Evolutionary conservation across 1,140 invertebrate genomes (phyloP), one percentile per base, ranked within the genome.

Genomic region (Mylabris phalerata): DNA sequence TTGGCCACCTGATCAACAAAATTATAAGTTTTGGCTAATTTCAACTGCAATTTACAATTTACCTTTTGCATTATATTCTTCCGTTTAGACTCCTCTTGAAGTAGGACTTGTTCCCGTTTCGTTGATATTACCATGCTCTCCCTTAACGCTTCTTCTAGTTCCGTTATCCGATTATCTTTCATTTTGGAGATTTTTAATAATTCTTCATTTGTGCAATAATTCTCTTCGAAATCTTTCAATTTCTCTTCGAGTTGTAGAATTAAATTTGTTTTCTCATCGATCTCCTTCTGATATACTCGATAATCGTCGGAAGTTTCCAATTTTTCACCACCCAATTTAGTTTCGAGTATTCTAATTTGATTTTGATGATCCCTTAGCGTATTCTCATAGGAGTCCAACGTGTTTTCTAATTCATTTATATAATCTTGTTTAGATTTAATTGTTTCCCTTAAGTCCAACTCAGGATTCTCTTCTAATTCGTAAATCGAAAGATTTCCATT

Each of bases 141-240:
- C 57, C 84, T 80, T 25, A 93, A 74, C 4, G 89, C 89, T 57
- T 90, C 83, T 72, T 93, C 89, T 45, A 94, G 72, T 74, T 92
- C 88, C 63, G 87, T 79, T 62, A 93, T 89, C 52, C 86, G 61
- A 19, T 44, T 59, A 32, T 65, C 61, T 38, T 64, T 61, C 32
- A 63, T 57, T 26, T 61, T 59, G 9, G 46, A 24, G 7, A 43
- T 7, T 52, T 27, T 43, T 5, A 11, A n/a, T 4, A 52, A 3
- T 24, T 54, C 43, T 44, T 54, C 51, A 9, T 46, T 13, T 38
- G 44, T 45, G 27, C 42, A 42, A 13, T 44, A 9, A 6, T 49
- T 43, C 19, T 59, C 42, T 49, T 55, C 57, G 43, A 62, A 51
- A 49, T 59, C 45, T 25, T 47, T 45, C 47, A 64, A 57, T 45